phyloP scores from a whole-genome alignment of 1,140 invertebrate species.

The Diachasmimorpha longicaudata region DNA sequence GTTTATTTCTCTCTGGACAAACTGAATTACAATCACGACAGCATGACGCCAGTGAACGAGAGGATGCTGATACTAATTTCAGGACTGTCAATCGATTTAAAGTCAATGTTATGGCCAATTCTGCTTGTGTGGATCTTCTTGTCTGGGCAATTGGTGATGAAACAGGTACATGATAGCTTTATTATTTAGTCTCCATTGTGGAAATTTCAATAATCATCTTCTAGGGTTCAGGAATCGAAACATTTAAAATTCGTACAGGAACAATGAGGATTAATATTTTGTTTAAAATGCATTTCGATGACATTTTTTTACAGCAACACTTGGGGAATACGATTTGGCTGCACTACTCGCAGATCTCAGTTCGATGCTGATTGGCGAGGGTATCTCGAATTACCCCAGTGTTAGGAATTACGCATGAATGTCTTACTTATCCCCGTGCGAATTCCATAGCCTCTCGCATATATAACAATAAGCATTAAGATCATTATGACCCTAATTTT shows the following conservation, averaged over 20 bases:
- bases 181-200: too few relatives aligned
- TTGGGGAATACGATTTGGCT: conserved; percentile 76
- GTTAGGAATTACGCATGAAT: conserved; percentile 34
- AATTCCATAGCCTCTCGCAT: neutral
- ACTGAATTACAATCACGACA: conserved; percentile 87
- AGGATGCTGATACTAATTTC: conserved; percentile 79
- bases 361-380: conserved; percentile 75
- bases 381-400: conserved; percentile 51
- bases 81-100: conserved; percentile 89
- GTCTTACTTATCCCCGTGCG: neutral
- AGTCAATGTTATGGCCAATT: conserved; percentile 95
- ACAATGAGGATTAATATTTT: neutral
- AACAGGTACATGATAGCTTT: conserved; percentile 71
- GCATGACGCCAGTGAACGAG: conserved; percentile 81
- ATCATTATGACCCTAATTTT: too few relatives aligned
- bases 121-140: conserved; percentile 94
- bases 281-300: conserved; percentile 14
- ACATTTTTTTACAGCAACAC: conserved; percentile 63
- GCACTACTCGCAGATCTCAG: conserved; percentile 75
- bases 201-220: neutral
- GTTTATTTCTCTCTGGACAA: conserved; percentile 89
- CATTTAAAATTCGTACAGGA: neutral
- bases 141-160: conserved; percentile 98
- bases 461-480: neutral
- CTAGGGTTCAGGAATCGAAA: neutral